phyloP scores from a whole-genome alignment of 2,888 invertebrate species.

The Steinernema carpocapsae region DNA sequence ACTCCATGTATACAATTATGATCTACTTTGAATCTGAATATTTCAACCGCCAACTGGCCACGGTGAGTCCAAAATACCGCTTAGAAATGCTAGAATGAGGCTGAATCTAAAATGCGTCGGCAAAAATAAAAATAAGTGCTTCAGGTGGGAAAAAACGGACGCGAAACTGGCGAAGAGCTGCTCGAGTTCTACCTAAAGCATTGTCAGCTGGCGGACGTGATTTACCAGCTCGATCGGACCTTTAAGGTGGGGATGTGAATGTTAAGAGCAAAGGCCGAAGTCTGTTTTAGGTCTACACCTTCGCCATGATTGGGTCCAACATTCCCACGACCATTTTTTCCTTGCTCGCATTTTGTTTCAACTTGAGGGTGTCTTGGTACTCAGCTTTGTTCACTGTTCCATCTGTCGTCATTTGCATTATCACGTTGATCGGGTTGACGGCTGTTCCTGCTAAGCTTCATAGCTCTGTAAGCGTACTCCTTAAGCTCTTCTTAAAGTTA shows the following conservation, averaged over 20 bases:
- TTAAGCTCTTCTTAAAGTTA: no score
- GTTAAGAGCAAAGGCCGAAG: background rate
- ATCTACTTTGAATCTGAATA: conserved; percentile 22
- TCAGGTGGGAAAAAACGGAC: conserved; percentile 37
- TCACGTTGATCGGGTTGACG: conserved; percentile 41
- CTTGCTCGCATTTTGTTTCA: conserved; percentile 37
- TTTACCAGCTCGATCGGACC: conserved; percentile 39
- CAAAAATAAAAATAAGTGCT: background rate
- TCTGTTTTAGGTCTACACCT: conserved; percentile 41
- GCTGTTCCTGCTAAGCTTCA: conserved; percentile 40
- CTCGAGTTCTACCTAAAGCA: conserved; percentile 42
- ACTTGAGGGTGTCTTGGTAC: conserved; percentile 31
- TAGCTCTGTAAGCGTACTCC: conserved; percentile 28
- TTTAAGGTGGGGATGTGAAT: conserved; percentile 37
- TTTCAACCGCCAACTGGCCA: conserved; percentile 6
- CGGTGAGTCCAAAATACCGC: conserved; percentile 29
- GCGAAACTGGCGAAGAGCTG: conserved; percentile 39
- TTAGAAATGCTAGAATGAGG: conserved; percentile 31
- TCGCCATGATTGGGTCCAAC: conserved; percentile 40
- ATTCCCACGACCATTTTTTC: conserved; percentile 44
- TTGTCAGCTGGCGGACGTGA: conserved; percentile 38
- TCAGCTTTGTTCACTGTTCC: conserved; percentile 35
- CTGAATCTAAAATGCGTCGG: background rate
- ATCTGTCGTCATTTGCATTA: conserved; percentile 40
- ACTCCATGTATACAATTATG: background rate